Evolutionary conservation across 2,888 invertebrate species (phyloP).

Genomic region (Phorcus lineatus): DNA sequence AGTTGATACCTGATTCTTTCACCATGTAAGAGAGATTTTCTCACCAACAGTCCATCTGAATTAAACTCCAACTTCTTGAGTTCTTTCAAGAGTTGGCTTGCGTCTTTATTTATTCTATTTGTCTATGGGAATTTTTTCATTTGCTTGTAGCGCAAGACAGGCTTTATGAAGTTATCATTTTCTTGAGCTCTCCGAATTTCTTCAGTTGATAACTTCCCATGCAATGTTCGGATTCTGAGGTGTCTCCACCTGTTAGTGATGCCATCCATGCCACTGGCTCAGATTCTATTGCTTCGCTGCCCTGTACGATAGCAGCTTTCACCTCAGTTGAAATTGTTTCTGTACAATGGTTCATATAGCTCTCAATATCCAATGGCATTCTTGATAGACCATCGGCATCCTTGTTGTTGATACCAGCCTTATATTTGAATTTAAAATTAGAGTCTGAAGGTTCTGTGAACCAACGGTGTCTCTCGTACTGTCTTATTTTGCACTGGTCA

Average conservation of each 20-base stretch:
- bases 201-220: neutral
- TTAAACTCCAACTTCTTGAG: neutral
- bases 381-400: conserved; percentile 20
- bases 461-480: too few relatives aligned
- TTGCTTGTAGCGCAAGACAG: too few relatives aligned
- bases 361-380: conserved; percentile 27
- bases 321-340: neutral
- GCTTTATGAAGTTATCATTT: neutral
- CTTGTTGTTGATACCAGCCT: too few relatives aligned
- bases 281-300: neutral
- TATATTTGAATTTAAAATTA: neutral
- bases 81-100: neutral
- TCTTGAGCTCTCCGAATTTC: neutral
- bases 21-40: neutral
- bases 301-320: neutral
- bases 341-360: conserved; percentile 23
- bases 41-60: too few relatives aligned
- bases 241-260: neutral
- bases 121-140: too few relatives aligned
- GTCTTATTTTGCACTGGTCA: neutral
- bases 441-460: too few relatives aligned
- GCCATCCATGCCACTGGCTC: neutral
- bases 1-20: neutral
- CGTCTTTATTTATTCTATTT: too few relatives aligned
- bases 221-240: neutral